These are phyloP conservation scores for Zaprionus bogoriensis DNA, from an alignment of 2,888 invertebrate species.

Conservation along the genomic window DNA sequence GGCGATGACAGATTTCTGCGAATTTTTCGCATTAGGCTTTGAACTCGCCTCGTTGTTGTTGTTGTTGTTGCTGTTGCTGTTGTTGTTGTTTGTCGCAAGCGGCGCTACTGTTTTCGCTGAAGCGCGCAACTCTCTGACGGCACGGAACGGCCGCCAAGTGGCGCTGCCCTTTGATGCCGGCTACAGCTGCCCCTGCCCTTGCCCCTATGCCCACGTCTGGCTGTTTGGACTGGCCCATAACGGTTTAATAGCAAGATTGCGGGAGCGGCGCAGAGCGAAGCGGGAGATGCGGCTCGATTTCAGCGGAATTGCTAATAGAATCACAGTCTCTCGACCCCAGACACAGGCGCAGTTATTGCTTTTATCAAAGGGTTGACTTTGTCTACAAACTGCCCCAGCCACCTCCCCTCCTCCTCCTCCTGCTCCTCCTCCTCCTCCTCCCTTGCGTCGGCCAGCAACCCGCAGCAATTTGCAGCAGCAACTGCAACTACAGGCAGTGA, in stretches of 20 bases:
- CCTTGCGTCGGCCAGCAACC: background rate
- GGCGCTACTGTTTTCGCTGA: constrained; percentile 80
- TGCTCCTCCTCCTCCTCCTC: too few relatives aligned
- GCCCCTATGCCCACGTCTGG: background rate
- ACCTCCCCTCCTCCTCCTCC: background rate
- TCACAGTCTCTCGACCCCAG: constrained; percentile 35
- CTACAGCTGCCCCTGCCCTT: background rate
- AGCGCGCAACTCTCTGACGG: constrained; percentile 67
- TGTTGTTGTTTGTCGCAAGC: constrained; percentile 34
- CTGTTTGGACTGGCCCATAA: constrained; percentile 47
- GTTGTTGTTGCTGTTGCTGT: constrained; percentile 34
- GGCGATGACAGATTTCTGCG: constrained; percentile 81
- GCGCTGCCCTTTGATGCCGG: constrained; percentile 71
- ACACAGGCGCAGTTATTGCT: background rate
- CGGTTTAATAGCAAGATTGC: constrained; percentile 52
- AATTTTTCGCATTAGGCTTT: constrained; percentile 79
- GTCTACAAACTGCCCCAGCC: constrained; percentile 53
- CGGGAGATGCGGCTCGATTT: constrained; percentile 65
- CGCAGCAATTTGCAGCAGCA: background rate
- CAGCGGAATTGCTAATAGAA: constrained; percentile 73
- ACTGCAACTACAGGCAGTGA: background rate
- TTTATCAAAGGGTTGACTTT: constrained; percentile 73
- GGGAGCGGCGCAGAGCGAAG: background rate
- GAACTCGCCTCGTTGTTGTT: constrained; percentile 68
- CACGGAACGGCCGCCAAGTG: constrained; percentile 71